These are phyloP conservation scores for Lepidochitona cinerea DNA, from an alignment of 2,888 invertebrate genomes.

Conservation along the genomic window DNA sequence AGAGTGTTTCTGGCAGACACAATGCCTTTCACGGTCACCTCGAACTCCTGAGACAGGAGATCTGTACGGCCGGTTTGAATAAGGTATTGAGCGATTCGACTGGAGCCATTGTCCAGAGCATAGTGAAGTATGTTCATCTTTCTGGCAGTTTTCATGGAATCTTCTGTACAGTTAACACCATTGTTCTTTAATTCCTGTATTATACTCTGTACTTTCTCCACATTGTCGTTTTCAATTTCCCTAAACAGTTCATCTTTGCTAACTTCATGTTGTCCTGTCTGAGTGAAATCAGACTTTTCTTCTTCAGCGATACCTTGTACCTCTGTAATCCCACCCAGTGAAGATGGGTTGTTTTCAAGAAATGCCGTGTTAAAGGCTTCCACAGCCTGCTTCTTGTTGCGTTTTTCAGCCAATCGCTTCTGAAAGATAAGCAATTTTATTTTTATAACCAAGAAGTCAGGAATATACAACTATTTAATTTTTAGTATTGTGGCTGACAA, in stretches of 20 bases:
- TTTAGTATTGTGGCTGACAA: too few relatives aligned
- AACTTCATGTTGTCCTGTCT: too few relatives aligned
- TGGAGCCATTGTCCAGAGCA: conserved; percentile 37
- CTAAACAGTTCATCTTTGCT: background rate
- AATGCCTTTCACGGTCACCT: conserved; percentile 35
- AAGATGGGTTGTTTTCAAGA: too few relatives aligned
- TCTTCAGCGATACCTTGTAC: too few relatives aligned
- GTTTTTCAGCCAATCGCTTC: background rate
- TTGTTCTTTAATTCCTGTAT: background rate
- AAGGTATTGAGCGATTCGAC: conserved; percentile 30
- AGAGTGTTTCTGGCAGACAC: conserved; percentile 54
- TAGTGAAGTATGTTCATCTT: conserved; percentile 39
- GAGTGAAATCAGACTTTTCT: too few relatives aligned
- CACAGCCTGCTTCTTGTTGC: background rate
- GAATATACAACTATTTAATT: too few relatives aligned
- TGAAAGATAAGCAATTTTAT: too few relatives aligned
- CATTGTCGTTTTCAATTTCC: background rate
- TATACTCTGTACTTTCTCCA: background rate
- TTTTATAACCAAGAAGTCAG: too few relatives aligned
- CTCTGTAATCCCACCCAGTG: too few relatives aligned
- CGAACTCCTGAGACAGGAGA: conserved; percentile 40
- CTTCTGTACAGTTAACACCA: background rate
- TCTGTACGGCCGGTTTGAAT: conserved; percentile 28
- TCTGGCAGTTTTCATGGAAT: background rate
- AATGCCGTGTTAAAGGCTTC: too few relatives aligned